Conservation (phyloP, 2,797 vertebrate genomes). For the Ciconia nigra region DNA sequence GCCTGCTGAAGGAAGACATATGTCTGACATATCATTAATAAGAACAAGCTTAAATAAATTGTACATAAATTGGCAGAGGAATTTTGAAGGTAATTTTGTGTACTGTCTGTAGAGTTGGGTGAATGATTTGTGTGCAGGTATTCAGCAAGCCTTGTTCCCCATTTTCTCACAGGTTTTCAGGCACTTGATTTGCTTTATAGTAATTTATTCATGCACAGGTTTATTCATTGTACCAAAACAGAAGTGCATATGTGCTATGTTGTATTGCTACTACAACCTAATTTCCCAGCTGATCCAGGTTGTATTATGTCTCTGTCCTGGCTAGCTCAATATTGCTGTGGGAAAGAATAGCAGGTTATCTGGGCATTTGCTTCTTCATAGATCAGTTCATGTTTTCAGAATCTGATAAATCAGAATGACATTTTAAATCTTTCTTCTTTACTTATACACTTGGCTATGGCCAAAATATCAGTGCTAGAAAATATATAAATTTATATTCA, state of each 20-base stretch:
- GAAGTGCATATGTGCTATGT: fast-evolving
- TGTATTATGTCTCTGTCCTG: background rate
- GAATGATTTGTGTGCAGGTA: background rate
- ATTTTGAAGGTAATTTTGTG: background rate
- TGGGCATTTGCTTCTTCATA: background rate
- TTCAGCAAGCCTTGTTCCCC: background rate
- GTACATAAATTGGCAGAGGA: background rate
- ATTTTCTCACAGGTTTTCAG: background rate
- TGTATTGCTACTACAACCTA: background rate
- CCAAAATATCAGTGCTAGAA: background rate
- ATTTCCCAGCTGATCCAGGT: background rate
- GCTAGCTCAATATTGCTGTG: background rate
- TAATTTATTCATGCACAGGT: background rate
- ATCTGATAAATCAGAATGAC: background rate
- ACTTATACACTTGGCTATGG: background rate
- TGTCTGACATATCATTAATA: background rate
- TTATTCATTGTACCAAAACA: background rate
- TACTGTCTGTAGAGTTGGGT: background rate
- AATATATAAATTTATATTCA: background rate
- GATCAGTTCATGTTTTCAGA: background rate
- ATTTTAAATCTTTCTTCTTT: background rate
- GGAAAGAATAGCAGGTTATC: background rate
- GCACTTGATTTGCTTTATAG: background rate
- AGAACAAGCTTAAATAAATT: background rate
- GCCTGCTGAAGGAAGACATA: background rate